These are phyloP conservation scores for Philopotamus ludificatus DNA, from an alignment of 1,140 invertebrate species.

Conservation along the genomic window DNA sequence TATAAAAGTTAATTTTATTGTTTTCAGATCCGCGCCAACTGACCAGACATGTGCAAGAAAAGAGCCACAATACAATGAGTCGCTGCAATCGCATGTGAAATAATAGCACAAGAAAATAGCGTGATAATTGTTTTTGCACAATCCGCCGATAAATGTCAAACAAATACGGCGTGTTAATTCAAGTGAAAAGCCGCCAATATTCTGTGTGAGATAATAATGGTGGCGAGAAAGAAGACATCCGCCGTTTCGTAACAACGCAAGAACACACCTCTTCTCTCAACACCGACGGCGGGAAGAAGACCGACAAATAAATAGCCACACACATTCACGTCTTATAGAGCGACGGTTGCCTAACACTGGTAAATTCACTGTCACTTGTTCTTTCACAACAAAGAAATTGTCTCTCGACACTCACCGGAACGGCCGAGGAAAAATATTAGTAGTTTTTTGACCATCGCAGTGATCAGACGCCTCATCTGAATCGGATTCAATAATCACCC, in stretches of 20 bases:
- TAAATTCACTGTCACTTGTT: conserved; percentile 13
- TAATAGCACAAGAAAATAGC: too few species aligned
- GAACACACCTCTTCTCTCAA: conserved; percentile 5
- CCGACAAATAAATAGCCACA: not conserved
- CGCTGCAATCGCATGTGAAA: not conserved
- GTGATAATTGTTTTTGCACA: too few species aligned
- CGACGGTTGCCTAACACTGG: conserved; percentile 21
- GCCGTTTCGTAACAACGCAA: conserved; percentile 16
- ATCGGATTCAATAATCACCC: too few species aligned
- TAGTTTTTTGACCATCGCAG: conserved; percentile 17
- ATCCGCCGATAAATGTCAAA: too few species aligned
- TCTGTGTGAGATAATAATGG: conserved; percentile 8
- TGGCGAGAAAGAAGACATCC: conserved; percentile 4
- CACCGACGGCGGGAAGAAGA: not conserved
- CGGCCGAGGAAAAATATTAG: conserved; percentile 1
- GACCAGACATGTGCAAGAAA: not conserved
- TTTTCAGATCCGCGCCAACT: conserved; percentile 5
- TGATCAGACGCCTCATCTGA: conserved; percentile 2
- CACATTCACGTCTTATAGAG: not conserved
- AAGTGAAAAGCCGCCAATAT: conserved; percentile 1
- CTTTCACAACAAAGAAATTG: conserved; percentile 14
- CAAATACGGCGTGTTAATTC: not conserved
- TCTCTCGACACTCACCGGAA: not conserved
- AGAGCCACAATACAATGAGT: not conserved
- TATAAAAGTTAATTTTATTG: not conserved